Base-by-base conservation (phyloP, 2,888 invertebrate species). In the Nomada lathburiana region DNA sequence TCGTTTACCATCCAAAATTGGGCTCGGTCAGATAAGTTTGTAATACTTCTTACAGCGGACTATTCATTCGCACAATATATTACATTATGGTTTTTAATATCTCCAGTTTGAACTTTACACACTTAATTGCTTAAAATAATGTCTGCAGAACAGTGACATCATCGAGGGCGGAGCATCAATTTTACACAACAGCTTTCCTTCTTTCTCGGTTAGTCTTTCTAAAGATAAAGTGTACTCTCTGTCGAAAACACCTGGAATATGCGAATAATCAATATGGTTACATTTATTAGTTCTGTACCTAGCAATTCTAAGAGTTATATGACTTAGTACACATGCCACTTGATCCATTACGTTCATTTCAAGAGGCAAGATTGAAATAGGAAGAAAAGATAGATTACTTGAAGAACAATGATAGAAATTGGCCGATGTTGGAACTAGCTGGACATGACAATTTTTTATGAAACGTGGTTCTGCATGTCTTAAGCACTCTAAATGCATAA, bases 221-320 rank as follows among this genome's bases (percentile, higher is more conserved):
- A 97, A 96, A 0, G 98, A 98, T 72, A 96, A 95, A 65, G 96
- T 95, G 94, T 98, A 99, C 93, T 98, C 98, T 76, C 97, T 96
- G 94, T 99, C 99, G 92, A 99, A 97, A 36, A 97, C 97, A 90
- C 97, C 97, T 96, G 92, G 44, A 91, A 77, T 29, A 88, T 20
- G 16, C 20, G 10, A 65, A 57, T 5, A 52, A 20, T 52, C 67
- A 7, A 10, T 62, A 18, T 53, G n/a, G 20, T 10, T n/a, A 5
- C 5, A 20, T 53, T 53, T 3, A n/a, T 20, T 53, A 18, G 9
- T n/a, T 53, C n/a, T 53, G 4, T 53, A 53, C 9, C 53, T n/a
- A 53, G 7, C 20, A 53, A 53, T 10, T 20, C 20, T 20, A 53
- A 53, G n/a, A 20, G 53, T 53, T 20, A 20, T 20, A n/a, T 53